Conservation (phyloP, 2,888 invertebrate species). For the Agonopterix subpropinquella region DNA sequence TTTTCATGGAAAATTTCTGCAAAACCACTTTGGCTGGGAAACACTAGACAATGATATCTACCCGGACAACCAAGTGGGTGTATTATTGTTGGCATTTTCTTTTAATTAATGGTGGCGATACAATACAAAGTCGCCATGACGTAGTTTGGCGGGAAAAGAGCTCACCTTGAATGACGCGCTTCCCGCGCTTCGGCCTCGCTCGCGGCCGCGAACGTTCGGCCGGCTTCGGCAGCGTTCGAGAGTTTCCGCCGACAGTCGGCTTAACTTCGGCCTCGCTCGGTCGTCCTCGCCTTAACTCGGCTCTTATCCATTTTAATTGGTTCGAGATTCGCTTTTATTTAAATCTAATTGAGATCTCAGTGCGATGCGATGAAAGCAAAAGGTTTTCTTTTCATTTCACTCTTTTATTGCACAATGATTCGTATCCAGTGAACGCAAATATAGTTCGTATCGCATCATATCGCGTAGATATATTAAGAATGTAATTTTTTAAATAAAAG, state of each 20-base stretch:
- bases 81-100: conserved; percentile 18
- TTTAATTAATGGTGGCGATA: conserved; percentile 35
- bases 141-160: conserved; percentile 64
- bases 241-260: conserved; percentile 9
- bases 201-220: conserved; percentile 60
- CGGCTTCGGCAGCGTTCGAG: conserved; percentile 24
- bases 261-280: conserved; percentile 1
- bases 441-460: too few relatives aligned
- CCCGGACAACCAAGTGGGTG: neutral
- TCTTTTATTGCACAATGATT: too few relatives aligned
- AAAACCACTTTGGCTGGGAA: too few relatives aligned
- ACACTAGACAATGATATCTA: conserved; percentile 1
- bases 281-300: conserved; percentile 14
- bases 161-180: conserved; percentile 67
- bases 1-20: too few relatives aligned
- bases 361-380: conserved; percentile 21
- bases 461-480: too few relatives aligned
- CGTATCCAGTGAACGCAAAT: too few relatives aligned
- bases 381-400: conserved; percentile 6
- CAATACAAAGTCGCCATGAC: conserved; percentile 52
- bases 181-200: conserved; percentile 65
- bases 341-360: conserved; percentile 20
- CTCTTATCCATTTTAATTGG: conserved; percentile 39
- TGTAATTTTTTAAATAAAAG: too few relatives aligned
- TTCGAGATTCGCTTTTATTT: conserved; percentile 37